These are phyloP conservation scores for Argyresthia albistria DNA, from an alignment of 2,888 invertebrate genomes.

Conservation along the genomic window DNA sequence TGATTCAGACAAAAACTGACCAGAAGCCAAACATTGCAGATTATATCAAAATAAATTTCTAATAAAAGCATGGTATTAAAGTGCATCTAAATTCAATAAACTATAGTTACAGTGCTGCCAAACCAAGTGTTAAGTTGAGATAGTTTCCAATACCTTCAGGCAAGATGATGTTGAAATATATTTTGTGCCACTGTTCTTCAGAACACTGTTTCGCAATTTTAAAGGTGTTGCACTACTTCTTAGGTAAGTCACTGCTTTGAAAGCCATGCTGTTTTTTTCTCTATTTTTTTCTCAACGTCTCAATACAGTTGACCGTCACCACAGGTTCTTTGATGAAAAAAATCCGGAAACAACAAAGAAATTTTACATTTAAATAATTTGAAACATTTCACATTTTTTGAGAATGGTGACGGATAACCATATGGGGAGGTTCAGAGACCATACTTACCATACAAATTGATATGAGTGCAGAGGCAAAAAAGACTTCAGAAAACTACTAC, in stretches of 20 bases:
- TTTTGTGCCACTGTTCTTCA: slow-evolving; percentile 39
- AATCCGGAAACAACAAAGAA: slow-evolving; percentile 46
- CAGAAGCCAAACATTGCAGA: no score
- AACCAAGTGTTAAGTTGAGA: slow-evolving; percentile 4
- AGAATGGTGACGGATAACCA: slow-evolving; percentile 43
- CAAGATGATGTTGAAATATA: slow-evolving; percentile 52
- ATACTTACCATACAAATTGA: neutral
- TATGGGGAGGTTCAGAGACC: slow-evolving; percentile 29
- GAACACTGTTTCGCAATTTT: slow-evolving; percentile 33
- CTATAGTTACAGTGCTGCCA: neutral
- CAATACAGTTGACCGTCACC: slow-evolving; percentile 53
- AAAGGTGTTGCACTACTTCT: slow-evolving; percentile 28
- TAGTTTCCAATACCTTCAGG: slow-evolving; percentile 48
- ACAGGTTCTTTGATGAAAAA: slow-evolving; percentile 27
- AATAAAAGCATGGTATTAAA: no score
- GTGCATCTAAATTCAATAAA: no score
- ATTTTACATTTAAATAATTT: slow-evolving; percentile 1
- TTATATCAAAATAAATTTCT: no score
- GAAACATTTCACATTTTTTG: neutral
- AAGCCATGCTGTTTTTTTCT: slow-evolving; percentile 37
- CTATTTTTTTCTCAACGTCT: slow-evolving; percentile 17
- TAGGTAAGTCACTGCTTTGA: slow-evolving; percentile 34
- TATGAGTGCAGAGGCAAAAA: neutral
- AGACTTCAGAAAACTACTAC: neutral
- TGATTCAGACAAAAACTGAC: no score